Base-by-base conservation (phyloP, 2,888 invertebrate genomes). In the Rotaria macrura region DNA sequence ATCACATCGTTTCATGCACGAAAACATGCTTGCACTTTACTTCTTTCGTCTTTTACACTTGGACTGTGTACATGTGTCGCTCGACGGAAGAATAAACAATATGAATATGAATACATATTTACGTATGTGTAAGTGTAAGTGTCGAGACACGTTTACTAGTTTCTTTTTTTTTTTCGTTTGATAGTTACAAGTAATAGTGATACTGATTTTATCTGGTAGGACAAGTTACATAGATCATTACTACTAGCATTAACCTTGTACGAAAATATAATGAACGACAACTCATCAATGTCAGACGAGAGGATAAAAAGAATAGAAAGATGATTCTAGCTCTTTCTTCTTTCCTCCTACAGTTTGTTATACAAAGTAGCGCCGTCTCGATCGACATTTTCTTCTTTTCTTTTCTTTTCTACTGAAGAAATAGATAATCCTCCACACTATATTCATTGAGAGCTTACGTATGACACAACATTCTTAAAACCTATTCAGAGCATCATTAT, bases 21-120 rank as follows among this genome's bases (percentile, higher is more conserved):
- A 65, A 65, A 65, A 65, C 65, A 65, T 65, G 65, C 65, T 65
- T 65, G 65, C 34, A 65, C 65, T 65, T 65, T 65, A 34, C 65
- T 65, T 65, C 34, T 65, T 34, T 65, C 34, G 65, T 34, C 65
- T 34, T 65, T 65, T 65, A 65, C 29, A 65, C 65, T 34, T 65
- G 2, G 23, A 20, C 3, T 65, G 34, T 65, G 34, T 65, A 34
- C 29, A 65, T 65, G 34, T 65, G 34, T 65, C 34, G 17, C 34
- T 34, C 14, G 65, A 65, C 17, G 20, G 20, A 55, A 55, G n/a
- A 55, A 29, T n/a, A 55, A 55, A 49, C 49, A 49, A 49, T 7
- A 49, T 10, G 34, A 65, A 34, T 34, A 54, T 54, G 54, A 25
- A 9, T 54, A 5, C 25, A 1, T 52, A 52, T 52, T 4, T 23